Conservation (phyloP, 2,113 vertebrate species). For the Maccullochella peelii region DNA sequence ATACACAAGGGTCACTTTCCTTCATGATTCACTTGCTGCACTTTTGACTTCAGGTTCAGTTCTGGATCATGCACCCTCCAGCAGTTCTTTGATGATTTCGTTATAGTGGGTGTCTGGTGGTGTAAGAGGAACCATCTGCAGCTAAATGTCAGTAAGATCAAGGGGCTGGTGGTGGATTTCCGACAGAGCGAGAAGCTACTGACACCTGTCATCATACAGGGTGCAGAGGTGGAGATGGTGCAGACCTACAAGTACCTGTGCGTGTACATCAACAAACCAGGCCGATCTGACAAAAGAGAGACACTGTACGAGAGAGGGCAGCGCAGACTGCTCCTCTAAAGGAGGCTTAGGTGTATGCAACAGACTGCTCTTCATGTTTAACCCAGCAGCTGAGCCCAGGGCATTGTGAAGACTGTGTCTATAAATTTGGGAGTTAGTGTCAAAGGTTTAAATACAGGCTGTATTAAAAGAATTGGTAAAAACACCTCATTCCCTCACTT, state of each 20-base stretch:
- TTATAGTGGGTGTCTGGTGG: slow-evolving; percentile 61
- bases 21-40: slow-evolving; percentile 52
- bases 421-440: neutral
- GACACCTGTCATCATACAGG: slow-evolving; percentile 73
- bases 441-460: slow-evolving; percentile 14
- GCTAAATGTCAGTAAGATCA: slow-evolving; percentile 78
- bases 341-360: slow-evolving; percentile 6
- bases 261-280: slow-evolving; percentile 34
- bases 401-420: neutral
- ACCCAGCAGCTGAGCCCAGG: slow-evolving; percentile 15
- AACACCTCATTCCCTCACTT: neutral
- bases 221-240: slow-evolving; percentile 61
- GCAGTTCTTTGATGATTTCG: slow-evolving; percentile 73
- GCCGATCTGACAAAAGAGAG: slow-evolving; percentile 38
- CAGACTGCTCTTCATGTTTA: slow-evolving; percentile 25
- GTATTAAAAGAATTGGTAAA: neutral
- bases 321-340: slow-evolving; percentile 1
- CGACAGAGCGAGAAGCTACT: slow-evolving; percentile 63
- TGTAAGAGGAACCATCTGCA: slow-evolving; percentile 72
- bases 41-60: slow-evolving; percentile 63
- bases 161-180: slow-evolving; percentile 66
- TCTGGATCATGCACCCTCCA: slow-evolving; percentile 59
- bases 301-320: slow-evolving; percentile 22
- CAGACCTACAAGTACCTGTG: slow-evolving; percentile 61
- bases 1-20: slow-evolving; percentile 51